Conservation (phyloP, 1,140 invertebrate genomes). For the Drosophila oshimai region DNA sequence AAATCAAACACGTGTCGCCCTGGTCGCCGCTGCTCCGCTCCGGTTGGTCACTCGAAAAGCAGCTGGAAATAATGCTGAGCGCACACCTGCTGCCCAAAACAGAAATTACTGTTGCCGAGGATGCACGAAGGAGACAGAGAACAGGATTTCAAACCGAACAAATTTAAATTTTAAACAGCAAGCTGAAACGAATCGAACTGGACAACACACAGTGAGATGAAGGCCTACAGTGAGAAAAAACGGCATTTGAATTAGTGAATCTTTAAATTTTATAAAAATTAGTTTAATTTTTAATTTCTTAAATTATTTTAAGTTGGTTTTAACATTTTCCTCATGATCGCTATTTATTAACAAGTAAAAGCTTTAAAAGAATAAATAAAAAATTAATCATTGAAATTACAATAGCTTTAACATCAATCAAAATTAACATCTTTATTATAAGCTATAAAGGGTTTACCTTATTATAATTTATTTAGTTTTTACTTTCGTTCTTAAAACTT, state of each 20-base stretch:
- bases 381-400: too few species aligned
- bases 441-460: too few species aligned
- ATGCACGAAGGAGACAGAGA: conserved; percentile 37
- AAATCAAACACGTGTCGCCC: conserved; percentile 77
- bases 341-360: too few species aligned
- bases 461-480: too few species aligned
- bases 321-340: too few species aligned
- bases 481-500: too few species aligned
- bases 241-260: not conserved
- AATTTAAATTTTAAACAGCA: conserved; percentile 69
- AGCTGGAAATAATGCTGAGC: conserved; percentile 50
- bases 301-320: too few species aligned
- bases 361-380: too few species aligned
- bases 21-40: conserved; percentile 44
- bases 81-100: conserved; percentile 70
- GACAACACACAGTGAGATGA: not conserved
- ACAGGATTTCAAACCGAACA: conserved; percentile 61
- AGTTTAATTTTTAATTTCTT: too few species aligned
- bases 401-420: too few species aligned
- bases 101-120: conserved; percentile 64
- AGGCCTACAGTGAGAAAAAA: conserved; percentile 2
- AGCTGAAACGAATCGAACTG: conserved; percentile 10
- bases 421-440: too few species aligned
- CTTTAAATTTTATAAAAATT: too few species aligned
- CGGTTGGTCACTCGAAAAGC: conserved; percentile 62